A percentile compares a stretch with the other conserved stretches of the same genome.
These are phyloP conservation scores for Serinus canaria DNA, from an alignment of 2,113 vertebrate genomes.

Conservation along the genomic window DNA sequence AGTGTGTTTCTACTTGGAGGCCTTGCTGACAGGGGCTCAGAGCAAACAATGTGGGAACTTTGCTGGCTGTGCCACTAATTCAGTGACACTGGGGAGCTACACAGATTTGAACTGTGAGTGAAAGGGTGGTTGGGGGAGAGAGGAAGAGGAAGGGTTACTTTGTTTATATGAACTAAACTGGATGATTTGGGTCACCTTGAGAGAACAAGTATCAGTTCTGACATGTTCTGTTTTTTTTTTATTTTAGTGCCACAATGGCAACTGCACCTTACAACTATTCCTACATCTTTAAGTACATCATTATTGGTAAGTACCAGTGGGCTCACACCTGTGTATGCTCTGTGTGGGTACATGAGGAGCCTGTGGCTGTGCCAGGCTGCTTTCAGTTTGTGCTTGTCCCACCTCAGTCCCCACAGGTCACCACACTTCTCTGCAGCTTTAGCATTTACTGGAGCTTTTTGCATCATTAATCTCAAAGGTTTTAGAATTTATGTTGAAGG, in stretches of 20 bases:
- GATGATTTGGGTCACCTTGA: background rate
- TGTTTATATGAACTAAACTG: background rate
- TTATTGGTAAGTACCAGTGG: constrained; percentile 88
- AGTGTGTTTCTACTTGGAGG: background rate
- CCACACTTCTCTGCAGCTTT: background rate
- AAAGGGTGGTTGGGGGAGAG: fast-evolving
- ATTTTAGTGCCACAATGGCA: constrained; percentile 90
- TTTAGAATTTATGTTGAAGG: background rate
- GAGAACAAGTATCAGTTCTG: background rate
- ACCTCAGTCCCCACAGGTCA: background rate
- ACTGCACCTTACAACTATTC: constrained; percentile 99
- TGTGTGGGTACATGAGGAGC: fast-evolving
- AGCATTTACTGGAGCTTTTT: background rate
- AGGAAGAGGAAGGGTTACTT: too few relatives aligned
- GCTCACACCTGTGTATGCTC: fast-evolving
- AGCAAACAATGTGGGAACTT: background rate
- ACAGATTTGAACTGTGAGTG: background rate
- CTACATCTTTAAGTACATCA: constrained; percentile 99
- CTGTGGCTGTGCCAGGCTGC: background rate
- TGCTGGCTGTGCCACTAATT: background rate
- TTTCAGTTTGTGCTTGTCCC: background rate
- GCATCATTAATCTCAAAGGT: background rate
- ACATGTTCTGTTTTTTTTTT: background rate
- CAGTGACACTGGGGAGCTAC: background rate
- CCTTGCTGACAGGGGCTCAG: background rate